A percentile compares a stretch with the other conserved stretches of the same genome.
These are phyloP conservation scores for Phymanthus crucifer DNA, from an alignment of 92 coral and sea anemone genomes.

Conservation along the genomic window DNA sequence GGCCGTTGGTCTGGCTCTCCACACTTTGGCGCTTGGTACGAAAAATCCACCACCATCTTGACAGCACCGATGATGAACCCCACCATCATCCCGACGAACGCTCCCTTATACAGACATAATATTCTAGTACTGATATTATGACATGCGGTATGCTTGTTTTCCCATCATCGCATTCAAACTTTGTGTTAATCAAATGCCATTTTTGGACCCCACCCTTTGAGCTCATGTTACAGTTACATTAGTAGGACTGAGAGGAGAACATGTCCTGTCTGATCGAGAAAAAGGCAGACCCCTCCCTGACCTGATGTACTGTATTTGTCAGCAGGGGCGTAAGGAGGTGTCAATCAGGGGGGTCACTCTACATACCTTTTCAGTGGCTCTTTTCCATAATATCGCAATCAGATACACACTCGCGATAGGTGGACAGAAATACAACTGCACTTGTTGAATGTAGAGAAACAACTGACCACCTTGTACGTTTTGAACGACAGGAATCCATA, in stretches of 20 bases:
- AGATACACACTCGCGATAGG: conserved; percentile 94
- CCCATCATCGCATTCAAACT: too few species aligned
- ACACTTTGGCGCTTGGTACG: conserved; percentile 76
- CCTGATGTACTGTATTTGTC: too few species aligned
- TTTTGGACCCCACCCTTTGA: too few species aligned
- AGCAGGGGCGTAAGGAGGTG: too few species aligned
- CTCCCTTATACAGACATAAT: conserved; percentile 75
- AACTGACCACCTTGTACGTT: conserved; percentile 98
- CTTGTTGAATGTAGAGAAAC: conserved; percentile 93
- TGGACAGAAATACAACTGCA: conserved; percentile 86
- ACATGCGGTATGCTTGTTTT: too few species aligned
- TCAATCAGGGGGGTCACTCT: too few species aligned
- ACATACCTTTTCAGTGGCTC: conserved; percentile 84
- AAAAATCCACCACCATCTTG: conserved; percentile 89
- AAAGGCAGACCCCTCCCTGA: too few species aligned
- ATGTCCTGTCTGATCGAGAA: too few species aligned
- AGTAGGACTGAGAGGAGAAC: too few species aligned
- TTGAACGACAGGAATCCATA: conserved; percentile 98
- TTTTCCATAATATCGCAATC: conserved; percentile 90
- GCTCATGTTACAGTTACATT: too few species aligned
- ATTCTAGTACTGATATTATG: too few species aligned
- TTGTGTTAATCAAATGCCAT: too few species aligned
- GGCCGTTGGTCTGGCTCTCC: conserved; percentile 92
- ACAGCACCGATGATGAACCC: conserved; percentile 90
- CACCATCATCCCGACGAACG: conserved; percentile 92